phyloP scores from a whole-genome alignment of 2,888 invertebrate species.

The Sthenelais limicola region DNA sequence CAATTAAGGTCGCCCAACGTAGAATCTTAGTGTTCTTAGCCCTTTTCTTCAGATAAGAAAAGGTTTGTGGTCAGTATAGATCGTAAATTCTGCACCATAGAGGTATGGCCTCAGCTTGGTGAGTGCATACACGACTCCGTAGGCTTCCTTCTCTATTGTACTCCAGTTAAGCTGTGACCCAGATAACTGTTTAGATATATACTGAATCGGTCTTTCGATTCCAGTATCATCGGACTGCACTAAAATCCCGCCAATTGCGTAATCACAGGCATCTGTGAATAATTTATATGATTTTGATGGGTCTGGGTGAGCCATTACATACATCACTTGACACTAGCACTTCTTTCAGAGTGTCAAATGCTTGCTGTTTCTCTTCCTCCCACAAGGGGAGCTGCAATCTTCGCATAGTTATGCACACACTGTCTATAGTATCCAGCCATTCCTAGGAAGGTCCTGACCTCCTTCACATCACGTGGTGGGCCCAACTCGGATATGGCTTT shows the following conservation, averaged over 20 bases:
- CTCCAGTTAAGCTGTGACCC: background rate
- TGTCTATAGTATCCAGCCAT: constrained; percentile 39
- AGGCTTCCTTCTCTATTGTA: constrained; percentile 25
- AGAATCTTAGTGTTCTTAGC: constrained; percentile 29
- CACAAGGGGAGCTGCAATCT: constrained; percentile 35
- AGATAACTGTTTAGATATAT: constrained; percentile 16
- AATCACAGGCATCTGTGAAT: constrained; percentile 22
- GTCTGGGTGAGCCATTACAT: constrained; percentile 11
- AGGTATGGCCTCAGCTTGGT: constrained; percentile 34
- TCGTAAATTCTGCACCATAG: constrained; percentile 22
- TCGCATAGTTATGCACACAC: constrained; percentile 32
- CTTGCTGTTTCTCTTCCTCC: background rate
- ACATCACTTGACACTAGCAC: constrained; percentile 1
- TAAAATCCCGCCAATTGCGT: constrained; percentile 19
- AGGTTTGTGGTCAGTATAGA: constrained; percentile 32
- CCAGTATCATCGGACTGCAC: constrained; percentile 16
- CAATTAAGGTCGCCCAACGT: constrained; percentile 20
- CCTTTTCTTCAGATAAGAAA: constrained; percentile 39
- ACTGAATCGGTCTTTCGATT: constrained; percentile 18
- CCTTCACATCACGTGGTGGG: constrained; percentile 21
- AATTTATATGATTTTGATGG: constrained; percentile 15
- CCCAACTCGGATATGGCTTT: constrained; percentile 37
- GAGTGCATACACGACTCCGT: constrained; percentile 30
- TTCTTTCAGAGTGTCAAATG: constrained; percentile 27
- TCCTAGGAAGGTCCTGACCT: constrained; percentile 37